phyloP scores from a whole-genome alignment of 1,140 invertebrate genomes.

The Diplogasteroides magnus region DNA sequence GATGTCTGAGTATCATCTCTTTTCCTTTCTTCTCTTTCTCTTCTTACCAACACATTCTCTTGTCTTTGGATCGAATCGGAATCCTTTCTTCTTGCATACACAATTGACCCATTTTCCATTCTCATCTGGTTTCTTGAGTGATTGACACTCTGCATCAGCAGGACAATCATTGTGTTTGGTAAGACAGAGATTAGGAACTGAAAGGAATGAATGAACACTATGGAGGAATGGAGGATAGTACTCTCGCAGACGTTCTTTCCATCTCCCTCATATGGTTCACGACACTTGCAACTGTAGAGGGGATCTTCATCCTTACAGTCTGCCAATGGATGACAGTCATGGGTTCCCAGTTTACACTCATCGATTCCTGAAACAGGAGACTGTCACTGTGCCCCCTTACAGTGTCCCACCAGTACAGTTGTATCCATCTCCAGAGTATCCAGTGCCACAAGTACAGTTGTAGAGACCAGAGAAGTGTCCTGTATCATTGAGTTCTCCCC shows the following conservation, averaged over 20 bases:
- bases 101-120: not conserved
- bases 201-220: not conserved
- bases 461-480: no score
- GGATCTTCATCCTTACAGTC: not conserved
- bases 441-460: not conserved
- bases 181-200: not conserved
- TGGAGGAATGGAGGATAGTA: not conserved
- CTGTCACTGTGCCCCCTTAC: no score
- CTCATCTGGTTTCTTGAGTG: not conserved
- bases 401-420: not conserved
- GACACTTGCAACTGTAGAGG: not conserved
- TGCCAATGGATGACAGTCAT: not conserved
- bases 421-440: not conserved
- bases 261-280: not conserved
- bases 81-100: not conserved
- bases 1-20: not conserved
- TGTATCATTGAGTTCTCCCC: no score
- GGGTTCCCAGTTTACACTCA: not conserved
- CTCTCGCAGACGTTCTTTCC: not conserved
- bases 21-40: not conserved
- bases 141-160: not conserved
- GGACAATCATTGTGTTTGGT: not conserved
- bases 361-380: not conserved
- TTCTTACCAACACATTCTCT: not conserved
- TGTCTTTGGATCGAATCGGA: not conserved